Evolutionary conservation across 2,113 vertebrate genomes (phyloP).

Genomic region (Pogona vitticeps): DNA sequence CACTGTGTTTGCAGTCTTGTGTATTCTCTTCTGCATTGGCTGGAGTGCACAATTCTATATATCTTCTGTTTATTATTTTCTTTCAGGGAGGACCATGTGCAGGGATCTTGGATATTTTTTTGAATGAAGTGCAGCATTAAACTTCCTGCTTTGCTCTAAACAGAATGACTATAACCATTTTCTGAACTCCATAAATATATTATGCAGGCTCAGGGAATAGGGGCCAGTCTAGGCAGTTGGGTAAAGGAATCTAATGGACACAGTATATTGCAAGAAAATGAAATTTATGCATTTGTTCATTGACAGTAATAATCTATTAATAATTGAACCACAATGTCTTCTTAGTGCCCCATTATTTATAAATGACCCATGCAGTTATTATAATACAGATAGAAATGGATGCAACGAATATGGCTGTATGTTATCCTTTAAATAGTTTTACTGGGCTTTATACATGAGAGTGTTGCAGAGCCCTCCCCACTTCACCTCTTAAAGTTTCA

Average conservation of each 20-base stretch:
- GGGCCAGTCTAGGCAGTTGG: constrained; percentile 30
- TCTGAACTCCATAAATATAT: constrained; percentile 39
- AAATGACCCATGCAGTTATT: neutral
- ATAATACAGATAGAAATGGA: neutral
- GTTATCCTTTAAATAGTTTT: constrained; percentile 36
- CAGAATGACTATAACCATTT: constrained; percentile 20
- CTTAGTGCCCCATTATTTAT: constrained; percentile 3
- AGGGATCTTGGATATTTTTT: constrained; percentile 38
- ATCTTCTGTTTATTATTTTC: constrained; percentile 11
- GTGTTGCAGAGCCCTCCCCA: neutral
- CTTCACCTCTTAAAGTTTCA: neutral
- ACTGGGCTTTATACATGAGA: constrained; percentile 14
- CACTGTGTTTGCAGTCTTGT: constrained; percentile 25
- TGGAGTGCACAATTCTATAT: constrained; percentile 15
- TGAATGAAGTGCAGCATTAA: constrained; percentile 30
- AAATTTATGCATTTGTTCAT: constrained; percentile 43
- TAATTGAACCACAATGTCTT: constrained; percentile 39
- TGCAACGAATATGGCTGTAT: neutral
- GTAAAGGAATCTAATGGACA: constrained; percentile 32
- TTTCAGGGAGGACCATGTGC: constrained; percentile 40
- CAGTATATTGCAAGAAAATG: constrained; percentile 33
- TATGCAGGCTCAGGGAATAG: constrained; percentile 10
- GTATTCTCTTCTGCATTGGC: constrained; percentile 22
- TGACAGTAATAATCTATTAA: constrained; percentile 36
- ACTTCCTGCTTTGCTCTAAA: constrained; percentile 9